phyloP scores from a whole-genome alignment of 2,113 vertebrate species.

The Sturnus vulgaris region DNA sequence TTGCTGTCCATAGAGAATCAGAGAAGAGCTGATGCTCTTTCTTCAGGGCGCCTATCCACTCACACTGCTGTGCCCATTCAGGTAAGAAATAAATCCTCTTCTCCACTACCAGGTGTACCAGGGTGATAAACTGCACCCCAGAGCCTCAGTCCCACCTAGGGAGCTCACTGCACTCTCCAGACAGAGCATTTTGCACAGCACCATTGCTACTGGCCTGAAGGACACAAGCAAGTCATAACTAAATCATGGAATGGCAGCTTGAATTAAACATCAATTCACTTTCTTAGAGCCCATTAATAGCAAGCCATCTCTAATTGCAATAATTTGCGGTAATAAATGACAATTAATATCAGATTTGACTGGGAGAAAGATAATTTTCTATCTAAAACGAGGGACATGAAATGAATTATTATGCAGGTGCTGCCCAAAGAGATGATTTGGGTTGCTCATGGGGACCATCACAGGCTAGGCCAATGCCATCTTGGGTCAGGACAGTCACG shows the following conservation, averaged over 20 bases:
- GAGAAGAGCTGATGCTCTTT: background rate
- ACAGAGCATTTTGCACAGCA: background rate
- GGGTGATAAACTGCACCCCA: background rate
- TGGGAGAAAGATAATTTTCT: background rate
- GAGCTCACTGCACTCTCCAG: background rate
- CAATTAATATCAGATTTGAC: constrained; percentile 1
- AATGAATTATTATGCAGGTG: background rate
- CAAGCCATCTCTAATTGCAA: background rate
- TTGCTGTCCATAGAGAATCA: background rate
- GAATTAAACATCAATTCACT: background rate
- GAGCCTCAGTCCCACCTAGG: background rate
- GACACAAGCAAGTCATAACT: background rate
- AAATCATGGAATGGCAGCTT: background rate
- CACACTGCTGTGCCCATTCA: background rate
- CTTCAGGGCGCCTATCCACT: background rate
- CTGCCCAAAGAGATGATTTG: background rate
- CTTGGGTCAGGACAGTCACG: background rate
- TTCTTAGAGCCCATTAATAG: background rate
- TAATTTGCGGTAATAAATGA: constrained; percentile 22
- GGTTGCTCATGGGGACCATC: background rate
- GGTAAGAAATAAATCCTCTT: background rate
- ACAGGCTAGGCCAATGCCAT: background rate
- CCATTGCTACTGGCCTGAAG: background rate
- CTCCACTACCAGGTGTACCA: background rate
- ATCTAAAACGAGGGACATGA: background rate